Base-by-base conservation (phyloP, 2,888 invertebrate genomes). In the Syrphus vitripennis region DNA sequence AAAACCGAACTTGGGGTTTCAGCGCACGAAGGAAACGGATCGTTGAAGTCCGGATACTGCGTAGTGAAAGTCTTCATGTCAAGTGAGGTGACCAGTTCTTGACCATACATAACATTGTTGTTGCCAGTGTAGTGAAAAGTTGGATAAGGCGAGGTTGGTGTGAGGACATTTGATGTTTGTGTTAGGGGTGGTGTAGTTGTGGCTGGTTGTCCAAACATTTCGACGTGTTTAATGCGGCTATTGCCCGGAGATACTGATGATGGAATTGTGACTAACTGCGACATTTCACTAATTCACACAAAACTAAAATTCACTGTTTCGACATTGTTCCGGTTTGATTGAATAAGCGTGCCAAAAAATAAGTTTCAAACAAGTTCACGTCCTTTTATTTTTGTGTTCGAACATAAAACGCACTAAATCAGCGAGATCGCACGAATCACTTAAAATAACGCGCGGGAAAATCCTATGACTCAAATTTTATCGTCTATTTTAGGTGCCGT, bases 1-100 rank as follows among this genome's bases (percentile, higher is more conserved):
- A 91, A 92, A 61, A 91, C 90, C n/a, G 92, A 92, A 50, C 89
- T 92, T 4, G 92, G 92, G 19, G 92, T 93, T 82, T 93, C 92
- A 50, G 90, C 90, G 37, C 89, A 88, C 89, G 89, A 88, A 88
- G 90, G 82, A 57, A 91, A 90, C 69, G 91, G 90, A 77, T 92
- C 91, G 72, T 89, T 89, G 88, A 90, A 91, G 80, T 91, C 90
- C 63, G 89, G 77, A 10, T 91, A 91, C 5, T 88, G 89, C 50
- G 88, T 88, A 37, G 88, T 71, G 53, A 79, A 88, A 16, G 84
- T 75, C 48, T 88, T 88, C 77, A 88, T 83, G 31, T 87, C 88
- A 16, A 86, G 74, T 10, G 48, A 48, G 31, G 55, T 61, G 40
- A 82, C 50, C 5, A 81, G 71, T 29, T 78, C 65, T 77, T 88